Percentiles rank a stretch among this genome's conserved stretches.
phyloP scores from a whole-genome alignment of 2,888 invertebrate genomes.

The Diplolepis rosae region DNA sequence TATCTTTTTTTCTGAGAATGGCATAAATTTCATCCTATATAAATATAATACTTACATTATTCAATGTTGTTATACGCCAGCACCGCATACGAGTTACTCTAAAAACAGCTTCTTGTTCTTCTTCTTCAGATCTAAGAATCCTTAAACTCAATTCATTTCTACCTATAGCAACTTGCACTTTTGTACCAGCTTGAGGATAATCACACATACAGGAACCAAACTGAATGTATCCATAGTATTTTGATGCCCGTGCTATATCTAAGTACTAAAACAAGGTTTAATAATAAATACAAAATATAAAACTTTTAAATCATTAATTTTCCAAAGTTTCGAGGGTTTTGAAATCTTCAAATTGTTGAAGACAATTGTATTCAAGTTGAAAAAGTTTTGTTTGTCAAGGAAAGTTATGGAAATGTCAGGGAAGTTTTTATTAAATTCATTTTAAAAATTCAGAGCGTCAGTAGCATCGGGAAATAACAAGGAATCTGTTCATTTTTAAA shows the following conservation, averaged over 20 bases:
- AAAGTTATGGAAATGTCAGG: too few relatives aligned
- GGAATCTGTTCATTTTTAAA: too few relatives aligned
- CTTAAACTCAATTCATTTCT: slow-evolving; percentile 89
- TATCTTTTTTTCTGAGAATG: too few relatives aligned
- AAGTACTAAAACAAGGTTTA: slow-evolving; percentile 81
- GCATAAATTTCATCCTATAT: too few relatives aligned
- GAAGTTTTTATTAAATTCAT: too few relatives aligned
- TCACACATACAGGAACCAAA: slow-evolving; percentile 85
- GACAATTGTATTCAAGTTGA: too few relatives aligned
- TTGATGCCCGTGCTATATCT: slow-evolving; percentile 86
- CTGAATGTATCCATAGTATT: slow-evolving; percentile 92
- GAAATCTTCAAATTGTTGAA: too few relatives aligned
- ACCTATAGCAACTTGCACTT: slow-evolving; percentile 87
- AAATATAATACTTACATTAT: slow-evolving; percentile 78
- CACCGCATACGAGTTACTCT: slow-evolving; percentile 97
- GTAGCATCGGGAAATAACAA: too few relatives aligned
- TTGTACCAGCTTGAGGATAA: slow-evolving; percentile 82
- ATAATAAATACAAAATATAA: neutral
- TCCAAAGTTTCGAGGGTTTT: too few relatives aligned
- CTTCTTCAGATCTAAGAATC: slow-evolving; percentile 75
- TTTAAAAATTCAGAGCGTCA: too few relatives aligned
- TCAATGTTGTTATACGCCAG: slow-evolving; percentile 95
- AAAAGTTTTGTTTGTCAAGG: too few relatives aligned
- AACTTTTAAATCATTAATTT: slow-evolving; percentile 23
- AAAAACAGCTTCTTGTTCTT: slow-evolving; percentile 88